phyloP scores from a whole-genome alignment of 2,113 vertebrate species.

The Mystacornis crossleyi region DNA sequence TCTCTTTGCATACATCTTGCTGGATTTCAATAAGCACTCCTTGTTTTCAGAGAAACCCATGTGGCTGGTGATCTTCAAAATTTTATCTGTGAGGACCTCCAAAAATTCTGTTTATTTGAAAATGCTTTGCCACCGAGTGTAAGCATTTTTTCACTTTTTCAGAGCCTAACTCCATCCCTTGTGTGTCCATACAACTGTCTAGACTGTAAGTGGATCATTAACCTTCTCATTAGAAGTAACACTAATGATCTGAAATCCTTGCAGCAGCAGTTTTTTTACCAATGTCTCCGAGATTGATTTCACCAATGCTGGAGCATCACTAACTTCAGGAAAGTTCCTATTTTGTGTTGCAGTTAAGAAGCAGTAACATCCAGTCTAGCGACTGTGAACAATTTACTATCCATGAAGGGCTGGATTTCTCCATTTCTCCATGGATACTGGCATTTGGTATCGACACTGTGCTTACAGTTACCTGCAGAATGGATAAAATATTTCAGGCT shows the following conservation, averaged over 20 bases:
- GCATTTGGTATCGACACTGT: accelerated
- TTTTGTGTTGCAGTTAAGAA: not conserved
- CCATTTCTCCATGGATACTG: not conserved
- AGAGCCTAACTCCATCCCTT: not conserved
- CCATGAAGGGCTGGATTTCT: not conserved
- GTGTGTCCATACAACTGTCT: not conserved
- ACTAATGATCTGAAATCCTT: not conserved
- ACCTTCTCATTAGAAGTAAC: not conserved
- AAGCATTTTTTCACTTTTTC: not conserved
- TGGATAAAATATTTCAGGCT: not conserved
- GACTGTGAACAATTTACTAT: not conserved
- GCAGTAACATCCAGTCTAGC: not conserved
- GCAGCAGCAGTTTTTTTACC: not conserved
- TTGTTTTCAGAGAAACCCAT: not conserved
- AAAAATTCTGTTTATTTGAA: not conserved
- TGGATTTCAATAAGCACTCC: not conserved
- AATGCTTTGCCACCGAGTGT: not conserved
- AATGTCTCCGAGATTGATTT: not conserved
- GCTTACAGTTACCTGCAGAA: not conserved
- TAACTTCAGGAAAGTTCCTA: not conserved
- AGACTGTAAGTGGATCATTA: not conserved
- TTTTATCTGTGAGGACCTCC: not conserved
- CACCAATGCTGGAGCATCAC: not conserved
- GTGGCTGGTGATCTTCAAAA: not conserved
- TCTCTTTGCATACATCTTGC: not conserved